These are phyloP conservation scores for Sebastes trivittatus DNA, from an alignment of 2,797 vertebrate genomes.

Conservation along the genomic window DNA sequence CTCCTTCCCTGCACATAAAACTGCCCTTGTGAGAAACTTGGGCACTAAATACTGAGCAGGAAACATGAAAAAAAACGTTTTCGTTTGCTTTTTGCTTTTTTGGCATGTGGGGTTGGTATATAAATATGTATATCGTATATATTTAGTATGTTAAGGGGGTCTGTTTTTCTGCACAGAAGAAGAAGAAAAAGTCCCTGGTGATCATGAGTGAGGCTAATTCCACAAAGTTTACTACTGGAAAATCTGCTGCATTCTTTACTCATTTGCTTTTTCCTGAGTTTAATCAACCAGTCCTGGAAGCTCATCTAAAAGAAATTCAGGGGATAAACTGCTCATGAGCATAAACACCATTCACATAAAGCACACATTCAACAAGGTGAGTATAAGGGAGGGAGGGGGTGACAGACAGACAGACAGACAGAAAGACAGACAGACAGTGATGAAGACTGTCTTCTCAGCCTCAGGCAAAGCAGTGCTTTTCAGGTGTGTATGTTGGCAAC, in stretches of 20 bases:
- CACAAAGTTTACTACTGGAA: constrained; percentile 25
- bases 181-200: neutral
- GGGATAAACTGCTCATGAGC: neutral
- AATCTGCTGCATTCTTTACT: constrained; percentile 40
- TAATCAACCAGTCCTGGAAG: constrained; percentile 48
- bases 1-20: constrained; percentile 81
- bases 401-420: constrained; percentile 53
- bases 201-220: constrained; percentile 43
- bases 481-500: constrained; percentile 84
- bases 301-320: constrained; percentile 54
- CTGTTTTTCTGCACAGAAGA: constrained; percentile 16
- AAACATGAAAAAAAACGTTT: constrained; percentile 52
- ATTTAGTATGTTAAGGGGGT: constrained; percentile 6
- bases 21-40: constrained; percentile 78
- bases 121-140: constrained; percentile 30
- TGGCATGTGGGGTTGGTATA: constrained; percentile 10
- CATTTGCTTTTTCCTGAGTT: constrained; percentile 46
- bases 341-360: constrained; percentile 53
- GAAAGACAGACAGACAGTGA: constrained; percentile 58
- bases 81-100: constrained; percentile 52
- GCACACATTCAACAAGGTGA: constrained; percentile 61
- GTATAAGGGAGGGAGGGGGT: neutral
- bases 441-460: constrained; percentile 74
- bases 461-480: constrained; percentile 68
- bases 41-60: constrained; percentile 67